phyloP scores from a whole-genome alignment of 2,888 invertebrate species.

The Terebella lapidaria region DNA sequence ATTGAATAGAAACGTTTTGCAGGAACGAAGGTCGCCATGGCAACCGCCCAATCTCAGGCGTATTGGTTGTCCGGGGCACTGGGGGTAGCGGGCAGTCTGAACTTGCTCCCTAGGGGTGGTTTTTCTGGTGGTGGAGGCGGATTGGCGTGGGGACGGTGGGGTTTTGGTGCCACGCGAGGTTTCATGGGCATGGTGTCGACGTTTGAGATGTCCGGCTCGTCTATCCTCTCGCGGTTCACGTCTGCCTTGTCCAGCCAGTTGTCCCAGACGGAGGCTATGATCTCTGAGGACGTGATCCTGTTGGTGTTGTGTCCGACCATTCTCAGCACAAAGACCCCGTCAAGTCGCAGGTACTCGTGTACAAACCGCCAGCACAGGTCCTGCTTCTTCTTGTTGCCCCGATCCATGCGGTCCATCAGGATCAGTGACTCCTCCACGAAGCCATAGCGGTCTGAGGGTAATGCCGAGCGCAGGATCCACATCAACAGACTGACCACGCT shows the following conservation, averaged over 20 bases:
- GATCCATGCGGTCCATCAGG: not conserved
- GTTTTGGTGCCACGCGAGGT: not conserved
- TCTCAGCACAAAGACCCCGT: slow-evolving; percentile 19
- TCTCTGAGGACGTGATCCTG: slow-evolving; percentile 13
- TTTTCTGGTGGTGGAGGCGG: not conserved
- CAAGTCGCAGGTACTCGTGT: slow-evolving; percentile 13
- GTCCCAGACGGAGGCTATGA: slow-evolving; percentile 17
- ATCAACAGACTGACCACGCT: slow-evolving; percentile 38
- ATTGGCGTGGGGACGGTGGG: not conserved
- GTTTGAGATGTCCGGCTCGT: not conserved
- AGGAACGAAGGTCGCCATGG: no score
- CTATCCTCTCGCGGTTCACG: not conserved
- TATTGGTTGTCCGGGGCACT: not conserved
- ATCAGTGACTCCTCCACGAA: slow-evolving; percentile 37
- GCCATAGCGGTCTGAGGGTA: slow-evolving; percentile 8
- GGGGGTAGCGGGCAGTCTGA: no score
- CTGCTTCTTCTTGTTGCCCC: not conserved
- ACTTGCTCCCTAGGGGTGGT: no score
- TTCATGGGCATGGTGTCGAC: not conserved
- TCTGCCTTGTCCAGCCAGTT: slow-evolving; percentile 5
- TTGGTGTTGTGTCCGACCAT: slow-evolving; percentile 22
- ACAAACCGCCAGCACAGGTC: slow-evolving; percentile 21
- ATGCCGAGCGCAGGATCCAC: slow-evolving; percentile 29
- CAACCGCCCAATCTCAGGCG: no score
- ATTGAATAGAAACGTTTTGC: no score